Conservation (phyloP, 2,113 vertebrate genomes). For the Megaceryle torquata region DNA sequence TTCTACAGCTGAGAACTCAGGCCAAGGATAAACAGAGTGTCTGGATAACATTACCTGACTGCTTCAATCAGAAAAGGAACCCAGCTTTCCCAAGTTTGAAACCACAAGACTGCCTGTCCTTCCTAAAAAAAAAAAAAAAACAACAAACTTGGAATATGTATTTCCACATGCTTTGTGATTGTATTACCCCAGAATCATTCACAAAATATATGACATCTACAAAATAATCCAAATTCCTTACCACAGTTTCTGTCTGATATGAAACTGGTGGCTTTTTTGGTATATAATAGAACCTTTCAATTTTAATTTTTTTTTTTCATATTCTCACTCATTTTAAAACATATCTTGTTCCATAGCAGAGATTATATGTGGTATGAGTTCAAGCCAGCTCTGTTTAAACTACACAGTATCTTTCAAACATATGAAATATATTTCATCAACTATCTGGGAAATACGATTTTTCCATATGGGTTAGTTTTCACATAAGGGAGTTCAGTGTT, state of each 20-base stretch:
- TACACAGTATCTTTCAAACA: slow-evolving; percentile 40
- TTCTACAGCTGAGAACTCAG: neutral
- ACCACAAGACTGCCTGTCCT: neutral
- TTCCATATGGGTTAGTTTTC: slow-evolving; percentile 64
- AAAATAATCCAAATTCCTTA: neutral
- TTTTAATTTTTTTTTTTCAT: neutral
- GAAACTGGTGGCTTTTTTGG: neutral
- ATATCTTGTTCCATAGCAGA: slow-evolving; percentile 37
- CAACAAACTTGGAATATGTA: neutral
- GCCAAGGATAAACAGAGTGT: neutral
- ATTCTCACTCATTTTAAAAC: slow-evolving; percentile 6
- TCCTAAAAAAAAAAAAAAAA: neutral
- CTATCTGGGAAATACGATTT: slow-evolving; percentile 42
- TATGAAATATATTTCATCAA: slow-evolving; percentile 53
- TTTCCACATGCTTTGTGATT: slow-evolving; percentile 11
- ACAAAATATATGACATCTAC: neutral
- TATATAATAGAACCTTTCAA: neutral
- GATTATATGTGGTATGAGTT: slow-evolving; percentile 22
- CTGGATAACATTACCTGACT: neutral
- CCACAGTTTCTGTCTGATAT: neutral
- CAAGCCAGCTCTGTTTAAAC: slow-evolving; percentile 30
- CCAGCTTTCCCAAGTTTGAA: neutral
- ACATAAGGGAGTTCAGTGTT: slow-evolving; percentile 46
- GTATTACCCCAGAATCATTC: neutral
- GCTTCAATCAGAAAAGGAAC: neutral